phyloP scores from a whole-genome alignment of 37 sponge, comb jelly and placozoan genomes.

The Cladorhizidae sp. region DNA sequence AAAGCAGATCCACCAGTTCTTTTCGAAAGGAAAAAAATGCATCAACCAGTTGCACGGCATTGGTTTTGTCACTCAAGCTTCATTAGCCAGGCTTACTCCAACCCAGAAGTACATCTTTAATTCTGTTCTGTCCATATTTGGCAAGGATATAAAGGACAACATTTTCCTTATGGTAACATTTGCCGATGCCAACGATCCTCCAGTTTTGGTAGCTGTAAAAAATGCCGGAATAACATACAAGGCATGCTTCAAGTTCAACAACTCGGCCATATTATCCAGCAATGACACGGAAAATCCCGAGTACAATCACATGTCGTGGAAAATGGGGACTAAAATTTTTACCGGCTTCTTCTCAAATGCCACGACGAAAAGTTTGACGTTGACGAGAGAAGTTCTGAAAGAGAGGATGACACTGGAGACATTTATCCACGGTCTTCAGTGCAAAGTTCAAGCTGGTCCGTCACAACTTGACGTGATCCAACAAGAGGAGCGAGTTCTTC shows the following conservation, averaged over 20 bases:
- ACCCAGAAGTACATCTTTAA: constrained; percentile 68
- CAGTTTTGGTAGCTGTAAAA: constrained; percentile 60
- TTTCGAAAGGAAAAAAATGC: constrained; percentile 29
- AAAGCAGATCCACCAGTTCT: constrained; percentile 54
- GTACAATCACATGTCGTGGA: constrained; percentile 71
- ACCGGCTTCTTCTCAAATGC: constrained; percentile 44
- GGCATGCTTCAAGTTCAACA: constrained; percentile 69
- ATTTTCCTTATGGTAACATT: constrained; percentile 82
- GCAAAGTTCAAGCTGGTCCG: constrained; percentile 37
- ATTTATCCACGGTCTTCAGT: constrained; percentile 41
- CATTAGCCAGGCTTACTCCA: constrained; percentile 59
- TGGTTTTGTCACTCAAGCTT: constrained; percentile 72
- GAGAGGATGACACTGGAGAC: constrained; percentile 58
- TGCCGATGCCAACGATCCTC: constrained; percentile 71
- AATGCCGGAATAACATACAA: constrained; percentile 49
- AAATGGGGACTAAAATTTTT: constrained; percentile 67
- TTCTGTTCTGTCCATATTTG: constrained; percentile 63
- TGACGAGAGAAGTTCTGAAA: constrained; percentile 68
- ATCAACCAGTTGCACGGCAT: constrained; percentile 64
- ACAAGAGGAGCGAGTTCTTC: constrained; percentile 46
- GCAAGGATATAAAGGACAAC: constrained; percentile 50
- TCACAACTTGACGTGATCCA: constrained; percentile 51
- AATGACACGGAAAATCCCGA: no score
- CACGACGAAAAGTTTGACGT: constrained; percentile 31
- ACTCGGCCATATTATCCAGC: constrained; percentile 55